These are phyloP conservation scores for Volucella inflata DNA, from an alignment of 2,888 invertebrate species.

Conservation along the genomic window DNA sequence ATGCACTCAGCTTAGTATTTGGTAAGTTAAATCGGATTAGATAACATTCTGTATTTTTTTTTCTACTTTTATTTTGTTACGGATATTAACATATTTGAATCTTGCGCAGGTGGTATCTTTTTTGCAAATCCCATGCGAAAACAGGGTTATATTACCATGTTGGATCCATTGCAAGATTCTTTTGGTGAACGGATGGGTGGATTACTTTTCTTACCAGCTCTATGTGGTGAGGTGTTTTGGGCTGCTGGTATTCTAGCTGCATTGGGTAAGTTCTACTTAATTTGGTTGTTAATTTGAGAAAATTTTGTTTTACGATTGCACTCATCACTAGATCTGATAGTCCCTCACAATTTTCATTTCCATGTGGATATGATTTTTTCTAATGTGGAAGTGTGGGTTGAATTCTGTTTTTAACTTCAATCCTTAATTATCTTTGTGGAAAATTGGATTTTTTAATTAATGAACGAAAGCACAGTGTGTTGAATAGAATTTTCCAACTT, in stretches of 20 bases:
- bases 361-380: too few species aligned
- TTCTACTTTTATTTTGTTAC: neutral
- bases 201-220: slow-evolving; percentile 96
- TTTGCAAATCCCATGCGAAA: slow-evolving; percentile 99
- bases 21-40: slow-evolving; percentile 86
- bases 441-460: too few species aligned
- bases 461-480: too few species aligned
- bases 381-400: too few species aligned
- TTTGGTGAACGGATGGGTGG: slow-evolving; percentile 99
- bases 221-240: slow-evolving; percentile 99
- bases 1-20: slow-evolving; percentile 96
- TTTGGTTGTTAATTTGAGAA: neutral
- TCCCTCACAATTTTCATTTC: too few species aligned
- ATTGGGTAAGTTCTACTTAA: slow-evolving; percentile 86
- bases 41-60: neutral
- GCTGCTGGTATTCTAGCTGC: slow-evolving; percentile 99
- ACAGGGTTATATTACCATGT: slow-evolving; percentile 99
- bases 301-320: too few species aligned
- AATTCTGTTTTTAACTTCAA: too few species aligned
- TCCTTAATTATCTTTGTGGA: too few species aligned
- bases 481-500: too few species aligned
- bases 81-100: slow-evolving; percentile 16
- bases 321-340: too few species aligned
- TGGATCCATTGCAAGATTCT: slow-evolving; percentile 98
- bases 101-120: slow-evolving; percentile 93